Evolutionary conservation across 2,888 invertebrate genomes (phyloP).

Genomic region (Agrochola lychnidis): DNA sequence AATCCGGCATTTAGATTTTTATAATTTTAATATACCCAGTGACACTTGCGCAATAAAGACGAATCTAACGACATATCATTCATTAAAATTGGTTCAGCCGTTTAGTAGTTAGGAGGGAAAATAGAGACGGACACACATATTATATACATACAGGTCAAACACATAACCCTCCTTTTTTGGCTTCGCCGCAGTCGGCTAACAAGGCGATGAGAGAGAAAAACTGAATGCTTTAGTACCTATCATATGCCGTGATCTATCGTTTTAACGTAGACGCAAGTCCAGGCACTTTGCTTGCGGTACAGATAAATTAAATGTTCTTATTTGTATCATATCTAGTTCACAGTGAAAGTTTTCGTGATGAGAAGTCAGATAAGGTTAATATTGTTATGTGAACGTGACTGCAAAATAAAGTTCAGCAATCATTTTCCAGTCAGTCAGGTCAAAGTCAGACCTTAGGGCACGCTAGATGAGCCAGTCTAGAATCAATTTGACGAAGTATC

Average conservation of each 20-base stretch:
- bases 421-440: constrained; percentile 48
- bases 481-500: constrained; percentile 85
- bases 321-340: constrained; percentile 26
- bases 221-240: too few species aligned
- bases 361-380: constrained; percentile 49
- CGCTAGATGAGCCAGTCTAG: constrained; percentile 74
- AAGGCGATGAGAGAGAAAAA: neutral
- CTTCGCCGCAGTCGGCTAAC: too few species aligned
- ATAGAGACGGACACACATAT: too few species aligned
- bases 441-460: constrained; percentile 68
- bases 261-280: neutral
- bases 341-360: constrained; percentile 46
- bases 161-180: too few species aligned
- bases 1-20: too few species aligned
- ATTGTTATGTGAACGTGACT: constrained; percentile 57
- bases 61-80: too few species aligned
- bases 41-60: too few species aligned
- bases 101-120: too few species aligned
- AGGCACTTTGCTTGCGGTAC: constrained; percentile 10
- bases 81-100: too few species aligned
- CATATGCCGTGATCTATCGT: neutral
- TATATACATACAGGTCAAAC: too few species aligned
- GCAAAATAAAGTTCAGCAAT: constrained; percentile 45
- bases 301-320: constrained; percentile 7
- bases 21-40: too few species aligned